These are phyloP conservation scores for Teleogryllus occipitalis DNA, from an alignment of 1,140 invertebrate genomes.

Conservation along the genomic window DNA sequence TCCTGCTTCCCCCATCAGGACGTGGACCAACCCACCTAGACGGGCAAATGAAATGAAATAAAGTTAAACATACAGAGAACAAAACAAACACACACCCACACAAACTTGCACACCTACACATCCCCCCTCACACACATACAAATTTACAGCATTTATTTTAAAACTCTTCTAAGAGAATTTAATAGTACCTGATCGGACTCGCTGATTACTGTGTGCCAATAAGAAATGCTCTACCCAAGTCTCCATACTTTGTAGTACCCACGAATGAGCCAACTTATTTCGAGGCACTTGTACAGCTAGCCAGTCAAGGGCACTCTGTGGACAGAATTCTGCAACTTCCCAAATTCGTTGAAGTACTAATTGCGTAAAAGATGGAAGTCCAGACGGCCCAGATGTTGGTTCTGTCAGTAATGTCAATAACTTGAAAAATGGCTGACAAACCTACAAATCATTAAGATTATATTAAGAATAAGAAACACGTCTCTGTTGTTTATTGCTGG, in stretches of 20 bases:
- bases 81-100: no score
- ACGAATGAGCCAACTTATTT: conserved; percentile 80
- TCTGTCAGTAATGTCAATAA: conserved; percentile 72
- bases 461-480: not conserved
- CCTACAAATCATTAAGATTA: conserved; percentile 34
- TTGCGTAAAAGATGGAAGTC: conserved; percentile 81
- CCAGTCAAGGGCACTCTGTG: conserved; percentile 87
- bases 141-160: no score
- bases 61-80: no score
- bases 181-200: conserved; percentile 65
- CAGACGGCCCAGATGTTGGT: conserved; percentile 53
- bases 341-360: conserved; percentile 77
- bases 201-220: conserved; percentile 71
- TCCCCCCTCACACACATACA: no score
- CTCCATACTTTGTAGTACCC: conserved; percentile 79
- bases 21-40: no score
- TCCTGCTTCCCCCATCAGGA: no score
- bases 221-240: conserved; percentile 85
- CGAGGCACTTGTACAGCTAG: conserved; percentile 73
- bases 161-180: no score
- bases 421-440: conserved; percentile 85
- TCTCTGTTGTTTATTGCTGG: not conserved
- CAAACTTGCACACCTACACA: no score
- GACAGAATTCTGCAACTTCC: conserved; percentile 83
- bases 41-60: no score